A percentile compares a stretch with the other conserved stretches of the same genome.
These are phyloP conservation scores for Terrapene triunguis DNA, from an alignment of 2,113 vertebrate species.

Conservation along the genomic window DNA sequence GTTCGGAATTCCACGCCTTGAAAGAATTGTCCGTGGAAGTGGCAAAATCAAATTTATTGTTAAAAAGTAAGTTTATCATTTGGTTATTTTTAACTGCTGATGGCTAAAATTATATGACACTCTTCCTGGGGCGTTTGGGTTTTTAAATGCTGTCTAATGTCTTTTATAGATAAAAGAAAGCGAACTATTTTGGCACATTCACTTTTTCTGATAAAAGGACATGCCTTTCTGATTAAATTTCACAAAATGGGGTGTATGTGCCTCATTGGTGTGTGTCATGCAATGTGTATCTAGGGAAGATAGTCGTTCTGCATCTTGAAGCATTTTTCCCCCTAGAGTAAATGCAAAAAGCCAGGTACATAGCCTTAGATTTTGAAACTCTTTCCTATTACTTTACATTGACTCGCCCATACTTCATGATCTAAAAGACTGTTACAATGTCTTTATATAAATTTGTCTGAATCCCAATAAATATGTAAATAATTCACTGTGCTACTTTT, in stretches of 20 bases:
- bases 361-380: not conserved
- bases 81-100: not conserved
- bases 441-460: not conserved
- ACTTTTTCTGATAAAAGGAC: not conserved
- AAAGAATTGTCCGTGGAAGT: conserved; percentile 83
- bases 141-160: not conserved
- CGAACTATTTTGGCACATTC: rapidly evolving
- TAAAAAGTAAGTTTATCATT: conserved; percentile 80
- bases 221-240: not conserved
- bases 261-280: not conserved
- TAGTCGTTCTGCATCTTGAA: not conserved
- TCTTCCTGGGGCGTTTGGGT: not conserved
- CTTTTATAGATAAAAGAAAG: not conserved
- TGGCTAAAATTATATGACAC: not conserved
- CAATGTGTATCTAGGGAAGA: rapidly evolving
- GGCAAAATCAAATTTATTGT: conserved; percentile 83
- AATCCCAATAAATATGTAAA: not conserved
- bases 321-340: not conserved
- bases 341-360: not conserved
- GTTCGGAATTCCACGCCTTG: conserved; percentile 88
- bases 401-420: not conserved
- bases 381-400: not conserved
- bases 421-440: not conserved
- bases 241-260: not conserved
- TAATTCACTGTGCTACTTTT: not conserved